These are phyloP conservation scores for Imbricaverruca yamaguchii DNA, from an alignment of 2,888 invertebrate genomes.

Conservation along the genomic window DNA sequence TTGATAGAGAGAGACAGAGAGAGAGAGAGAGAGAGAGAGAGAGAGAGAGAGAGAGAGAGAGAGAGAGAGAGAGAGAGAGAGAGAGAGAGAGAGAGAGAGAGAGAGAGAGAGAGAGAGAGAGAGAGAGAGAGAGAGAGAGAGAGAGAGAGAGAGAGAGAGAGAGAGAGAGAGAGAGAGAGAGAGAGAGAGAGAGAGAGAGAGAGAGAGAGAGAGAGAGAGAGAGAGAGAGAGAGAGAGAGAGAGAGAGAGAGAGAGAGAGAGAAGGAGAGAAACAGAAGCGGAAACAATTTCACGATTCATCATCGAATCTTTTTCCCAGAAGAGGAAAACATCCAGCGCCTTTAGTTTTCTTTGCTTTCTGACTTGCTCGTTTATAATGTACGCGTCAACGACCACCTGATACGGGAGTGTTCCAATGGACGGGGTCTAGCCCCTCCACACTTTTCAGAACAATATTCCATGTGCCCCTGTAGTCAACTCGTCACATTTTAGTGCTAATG, in stretches of 20 bases:
- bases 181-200: constrained; percentile 10
- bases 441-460: too few species aligned
- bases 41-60: constrained; percentile 12
- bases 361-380: too few species aligned
- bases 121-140: not conserved
- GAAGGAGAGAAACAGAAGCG: constrained; percentile 21
- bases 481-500: too few species aligned
- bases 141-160: not conserved
- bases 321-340: too few species aligned
- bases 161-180: not conserved
- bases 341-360: too few species aligned
- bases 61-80: constrained; percentile 20
- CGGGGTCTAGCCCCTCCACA: too few species aligned
- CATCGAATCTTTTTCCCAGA: not conserved
- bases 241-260: constrained; percentile 3
- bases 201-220: not conserved
- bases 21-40: constrained; percentile 15
- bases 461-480: too few species aligned
- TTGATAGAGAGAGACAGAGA: constrained; percentile 22
- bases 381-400: too few species aligned
- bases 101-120: not conserved
- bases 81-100: constrained; percentile 16
- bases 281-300: not conserved
- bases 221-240: not conserved
- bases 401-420: too few species aligned